Base-by-base conservation (phyloP, 2,888 invertebrate species). In the Ephialtes manifestator region DNA sequence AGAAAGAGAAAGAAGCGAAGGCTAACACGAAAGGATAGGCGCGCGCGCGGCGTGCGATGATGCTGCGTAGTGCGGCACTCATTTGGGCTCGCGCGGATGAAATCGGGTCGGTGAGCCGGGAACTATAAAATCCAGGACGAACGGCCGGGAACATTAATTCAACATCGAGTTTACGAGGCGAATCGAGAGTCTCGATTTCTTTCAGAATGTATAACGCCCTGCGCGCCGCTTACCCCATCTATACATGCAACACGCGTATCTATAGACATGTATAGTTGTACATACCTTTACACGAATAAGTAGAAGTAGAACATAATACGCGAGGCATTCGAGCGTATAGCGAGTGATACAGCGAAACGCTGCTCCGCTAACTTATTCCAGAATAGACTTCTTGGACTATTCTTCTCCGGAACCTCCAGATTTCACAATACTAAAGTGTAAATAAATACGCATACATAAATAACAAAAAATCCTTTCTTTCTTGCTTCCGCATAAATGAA, bases 71-170 rank as follows among this genome's bases (percentile, higher is more conserved):
- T 24, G 77, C 68, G 77, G 70, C 70, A 46, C 55, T 60, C 78
- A 58, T 78, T 78, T 78, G 70, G 68, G 46, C 53, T 65, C 58
- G 67, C 39, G 68, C 65, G 48, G 51, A 76, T 65, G 76, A 76
- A 76, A 76, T 76, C 76, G 76, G 76, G 63, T 65, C 76, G 76
- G 76, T 76, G 76, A 76, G 76, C 65, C 76, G 68, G 39, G 76
- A 83, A 86, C 86, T 86, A 85, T 87, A 87, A 87, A 87, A 87
- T 87, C 81, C 77, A 43, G 80, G 85, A 85, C 83, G 85, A 81
- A 84, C 78, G 87, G 83, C 77, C 77, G 55, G 81, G 84, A 82
- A 85, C 85, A 84, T 87, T 87, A 87, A 87, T 87, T 86, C 84
- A 80, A 85, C 84, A 83, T 85, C 82, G 78, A 85, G 75, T 87